Evolutionary conservation across 35 echinoderm and acorn worm species (phyloP).

Genomic region (Apostichopus parvimensis): DNA sequence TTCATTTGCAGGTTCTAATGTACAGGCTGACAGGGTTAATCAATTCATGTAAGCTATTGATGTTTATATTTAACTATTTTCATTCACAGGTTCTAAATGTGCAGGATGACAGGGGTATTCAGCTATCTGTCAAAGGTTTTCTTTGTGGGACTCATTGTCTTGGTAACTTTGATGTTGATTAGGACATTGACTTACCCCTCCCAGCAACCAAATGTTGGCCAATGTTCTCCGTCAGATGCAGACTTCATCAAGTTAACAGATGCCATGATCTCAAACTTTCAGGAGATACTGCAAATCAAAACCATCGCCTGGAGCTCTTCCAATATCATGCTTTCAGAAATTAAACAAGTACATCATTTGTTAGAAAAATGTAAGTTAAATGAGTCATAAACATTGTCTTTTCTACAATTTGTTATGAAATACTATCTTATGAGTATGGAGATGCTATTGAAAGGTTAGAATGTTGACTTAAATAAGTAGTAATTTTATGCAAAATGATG

Average conservation of each 20-base stretch:
- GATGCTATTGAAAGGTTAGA: too few species aligned
- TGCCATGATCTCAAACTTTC: constrained; percentile 52
- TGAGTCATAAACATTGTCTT: too few species aligned
- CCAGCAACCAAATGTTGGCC: constrained; percentile 62
- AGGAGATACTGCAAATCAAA: constrained; percentile 62
- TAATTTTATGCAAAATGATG: too few species aligned
- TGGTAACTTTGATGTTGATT: constrained; percentile 42
- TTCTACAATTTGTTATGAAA: too few species aligned
- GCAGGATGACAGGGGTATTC: background rate
- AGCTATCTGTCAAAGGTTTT: background rate
- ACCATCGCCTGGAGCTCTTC: constrained; percentile 42
- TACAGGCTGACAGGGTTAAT: too few species aligned
- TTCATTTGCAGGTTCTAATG: too few species aligned
- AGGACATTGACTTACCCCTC: constrained; percentile 75
- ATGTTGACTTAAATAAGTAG: too few species aligned
- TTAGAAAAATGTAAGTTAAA: constrained; percentile 69
- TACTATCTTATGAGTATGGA: too few species aligned
- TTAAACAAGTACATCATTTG: constrained; percentile 66
- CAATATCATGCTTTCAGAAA: constrained; percentile 58
- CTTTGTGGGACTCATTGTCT: background rate
- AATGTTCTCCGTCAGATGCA: constrained; percentile 61
- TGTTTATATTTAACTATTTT: too few species aligned
- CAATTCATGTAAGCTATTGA: too few species aligned
- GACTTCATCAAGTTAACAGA: constrained; percentile 61
- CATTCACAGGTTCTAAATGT: background rate